These are phyloP conservation scores for Pavo muticus DNA, from an alignment of 2,113 vertebrate species.

Conservation along the genomic window DNA sequence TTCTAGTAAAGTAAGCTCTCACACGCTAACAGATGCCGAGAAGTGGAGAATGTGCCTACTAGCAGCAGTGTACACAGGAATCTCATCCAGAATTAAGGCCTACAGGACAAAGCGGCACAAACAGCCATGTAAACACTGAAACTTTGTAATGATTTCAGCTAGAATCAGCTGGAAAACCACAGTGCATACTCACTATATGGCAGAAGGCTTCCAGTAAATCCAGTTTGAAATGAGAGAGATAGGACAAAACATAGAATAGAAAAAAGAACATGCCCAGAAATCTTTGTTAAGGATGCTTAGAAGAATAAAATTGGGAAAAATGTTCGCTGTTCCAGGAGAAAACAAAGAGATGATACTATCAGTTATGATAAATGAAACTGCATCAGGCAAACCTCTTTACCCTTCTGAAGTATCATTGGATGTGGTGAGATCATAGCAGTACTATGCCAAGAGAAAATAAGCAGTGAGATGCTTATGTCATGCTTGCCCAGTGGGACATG, in stretches of 20 bases:
- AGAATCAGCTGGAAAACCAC: neutral
- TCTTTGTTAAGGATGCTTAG: neutral
- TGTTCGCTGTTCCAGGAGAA: neutral
- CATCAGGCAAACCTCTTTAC: neutral
- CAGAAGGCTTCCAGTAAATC: neutral
- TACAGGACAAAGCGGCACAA: neutral
- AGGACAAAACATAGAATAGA: neutral
- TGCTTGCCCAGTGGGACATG: accelerated
- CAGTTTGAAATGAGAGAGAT: neutral
- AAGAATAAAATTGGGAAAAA: neutral
- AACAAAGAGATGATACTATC: neutral
- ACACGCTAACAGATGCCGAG: neutral
- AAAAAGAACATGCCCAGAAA: neutral
- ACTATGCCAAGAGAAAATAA: neutral
- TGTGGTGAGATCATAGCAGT: neutral
- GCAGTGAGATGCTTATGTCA: neutral
- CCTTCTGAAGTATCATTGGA: neutral
- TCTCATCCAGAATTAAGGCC: neutral
- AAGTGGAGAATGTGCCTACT: neutral
- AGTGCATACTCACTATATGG: neutral
- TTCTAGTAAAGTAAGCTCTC: neutral
- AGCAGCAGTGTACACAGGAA: neutral
- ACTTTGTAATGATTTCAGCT: neutral
- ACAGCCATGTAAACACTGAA: neutral
- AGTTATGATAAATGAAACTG: neutral